These are phyloP conservation scores for Melikaiella ostensackeni DNA, from an alignment of 2,888 invertebrate species.

Conservation along the genomic window DNA sequence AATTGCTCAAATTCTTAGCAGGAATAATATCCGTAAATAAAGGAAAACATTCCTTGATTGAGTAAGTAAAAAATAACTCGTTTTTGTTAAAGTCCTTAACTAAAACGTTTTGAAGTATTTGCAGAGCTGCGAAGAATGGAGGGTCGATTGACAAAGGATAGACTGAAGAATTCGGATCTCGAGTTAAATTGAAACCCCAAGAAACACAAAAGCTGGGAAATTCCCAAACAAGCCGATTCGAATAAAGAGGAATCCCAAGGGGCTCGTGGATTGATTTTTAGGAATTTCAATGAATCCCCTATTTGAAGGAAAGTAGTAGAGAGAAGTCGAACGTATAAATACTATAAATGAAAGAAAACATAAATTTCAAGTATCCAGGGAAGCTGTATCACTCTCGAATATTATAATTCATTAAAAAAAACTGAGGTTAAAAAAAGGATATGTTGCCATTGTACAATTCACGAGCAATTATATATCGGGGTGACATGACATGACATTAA, in stretches of 20 bases:
- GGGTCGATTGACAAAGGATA: conserved; percentile 21
- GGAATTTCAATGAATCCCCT: conserved; percentile 7
- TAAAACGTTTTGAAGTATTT: conserved; percentile 25
- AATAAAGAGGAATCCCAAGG: conserved; percentile 9
- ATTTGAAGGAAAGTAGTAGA: neutral
- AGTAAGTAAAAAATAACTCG: neutral
- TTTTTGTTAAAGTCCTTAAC: neutral
- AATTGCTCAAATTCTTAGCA: neutral
- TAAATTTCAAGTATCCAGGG: no score
- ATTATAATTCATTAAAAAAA: no score
- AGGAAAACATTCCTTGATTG: neutral
- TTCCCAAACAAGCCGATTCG: conserved; percentile 8
- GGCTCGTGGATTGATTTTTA: neutral
- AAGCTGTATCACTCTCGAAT: no score
- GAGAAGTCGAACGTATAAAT: neutral
- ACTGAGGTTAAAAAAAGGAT: no score
- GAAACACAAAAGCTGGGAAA: conserved; percentile 7
- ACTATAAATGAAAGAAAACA: no score
- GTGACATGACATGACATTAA: no score
- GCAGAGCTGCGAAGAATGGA: conserved; percentile 7
- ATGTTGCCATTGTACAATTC: no score
- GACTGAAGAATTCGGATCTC: conserved; percentile 3
- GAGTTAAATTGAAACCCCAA: conserved; percentile 18
- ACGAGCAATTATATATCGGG: no score
- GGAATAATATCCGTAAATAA: neutral